Percentiles rank a stretch among this genome's conserved stretches.
Conservation (phyloP, 2,113 vertebrate species). For the Opisthocomus hoazin region DNA sequence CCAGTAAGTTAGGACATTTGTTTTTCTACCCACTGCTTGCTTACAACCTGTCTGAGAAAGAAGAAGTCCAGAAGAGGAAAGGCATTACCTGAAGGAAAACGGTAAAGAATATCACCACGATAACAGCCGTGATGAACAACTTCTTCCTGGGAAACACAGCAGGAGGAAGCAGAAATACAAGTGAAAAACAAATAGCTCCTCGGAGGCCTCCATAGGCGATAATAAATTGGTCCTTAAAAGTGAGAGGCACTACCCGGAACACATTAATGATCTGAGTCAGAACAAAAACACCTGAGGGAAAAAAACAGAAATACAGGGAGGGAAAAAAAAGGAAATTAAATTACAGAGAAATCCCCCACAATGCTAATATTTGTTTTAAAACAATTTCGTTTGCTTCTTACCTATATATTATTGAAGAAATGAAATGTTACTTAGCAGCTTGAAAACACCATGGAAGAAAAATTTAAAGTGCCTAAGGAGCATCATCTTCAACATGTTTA, state of each 20-base stretch:
- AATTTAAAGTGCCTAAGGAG: background rate
- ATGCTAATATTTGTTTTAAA: background rate
- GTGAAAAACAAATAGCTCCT: constrained; percentile 92
- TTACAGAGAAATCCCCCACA: background rate
- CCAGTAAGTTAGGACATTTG: background rate
- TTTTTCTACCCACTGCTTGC: background rate
- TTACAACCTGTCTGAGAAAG: background rate
- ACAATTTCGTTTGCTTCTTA: background rate
- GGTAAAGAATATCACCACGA: constrained; percentile 92
- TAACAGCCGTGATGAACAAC: constrained; percentile 90
- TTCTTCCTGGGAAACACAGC: constrained; percentile 81
- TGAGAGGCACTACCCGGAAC: constrained; percentile 93
- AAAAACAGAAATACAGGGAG: background rate
- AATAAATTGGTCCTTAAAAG: constrained; percentile 95
- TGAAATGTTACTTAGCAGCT: background rate
- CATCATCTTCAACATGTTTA: background rate
- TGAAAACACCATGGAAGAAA: background rate
- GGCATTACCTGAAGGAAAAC: constrained; percentile 91
- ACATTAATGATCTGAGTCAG: constrained; percentile 95
- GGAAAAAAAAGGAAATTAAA: background rate
- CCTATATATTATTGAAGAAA: background rate
- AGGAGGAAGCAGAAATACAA: constrained; percentile 91
- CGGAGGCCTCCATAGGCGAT: constrained; percentile 93
- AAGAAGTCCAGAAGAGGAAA: background rate
- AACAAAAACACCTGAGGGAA: constrained; percentile 84